Base-by-base conservation (phyloP, 2,888 invertebrate genomes). In the Odontocerum albicorne region DNA sequence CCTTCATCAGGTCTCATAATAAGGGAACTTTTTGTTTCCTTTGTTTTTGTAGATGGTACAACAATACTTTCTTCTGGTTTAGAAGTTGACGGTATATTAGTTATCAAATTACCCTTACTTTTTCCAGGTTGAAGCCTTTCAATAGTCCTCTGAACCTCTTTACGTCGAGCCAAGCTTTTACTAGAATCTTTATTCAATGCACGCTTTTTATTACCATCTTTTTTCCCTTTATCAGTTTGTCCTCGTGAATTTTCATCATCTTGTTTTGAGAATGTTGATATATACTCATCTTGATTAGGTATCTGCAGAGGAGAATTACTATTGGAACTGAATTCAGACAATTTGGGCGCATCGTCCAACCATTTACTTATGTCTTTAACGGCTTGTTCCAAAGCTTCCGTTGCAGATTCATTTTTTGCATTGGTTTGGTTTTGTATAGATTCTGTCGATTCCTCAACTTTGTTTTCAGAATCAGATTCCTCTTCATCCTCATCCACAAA, bases 301-400 rank as follows among this genome's bases (percentile, higher is more conserved):
- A 84, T 83, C 57, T 83, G 83, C 2, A 86, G 83, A 0, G 87
- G 86, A 0, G 91, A 91, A 69, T 89, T 90, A 65, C 87, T 88
- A 4, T 85, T 86, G 1, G 90, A 90, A 64, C 88, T 90, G 61
- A 86, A 85, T 64, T 86, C 86, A 0, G 87, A 82, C 59, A 85
- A 82, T 63, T 86, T 85, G 0, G 92, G 91, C 0, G 91, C 88
- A 64, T 91, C 91, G 65, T 92, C 91, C 56, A 93, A 72, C 91
- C 92, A 92, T 65, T 91, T 90, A 68, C 90, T 92, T 35, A 92
- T 91, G 68, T 92, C 92, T 80, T 92, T 88, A 0, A 88, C 76
- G 13, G 88, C 89, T 73, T 90, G 87, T 62, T 78, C 76, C 47
- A 76, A 65, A 22, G 74, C 77, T 65, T 76, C 73, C 36, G 82